Evolutionary conservation across 1,140 invertebrate genomes (phyloP), one percentile per base, ranked within the genome.

Genomic region (Chrysomallon squamiferum): DNA sequence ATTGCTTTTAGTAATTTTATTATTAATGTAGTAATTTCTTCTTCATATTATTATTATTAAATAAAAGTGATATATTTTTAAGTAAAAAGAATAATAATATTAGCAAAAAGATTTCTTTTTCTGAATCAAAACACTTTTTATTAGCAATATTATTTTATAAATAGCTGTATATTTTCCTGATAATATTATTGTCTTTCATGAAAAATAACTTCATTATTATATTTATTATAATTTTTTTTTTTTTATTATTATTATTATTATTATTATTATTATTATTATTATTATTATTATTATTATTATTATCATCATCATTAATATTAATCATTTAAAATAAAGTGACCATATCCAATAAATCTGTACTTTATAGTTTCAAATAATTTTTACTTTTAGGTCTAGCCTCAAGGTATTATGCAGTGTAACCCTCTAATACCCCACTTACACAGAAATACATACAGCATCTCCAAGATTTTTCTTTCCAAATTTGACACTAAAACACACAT

Each of bases 191-290:
- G 41, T 43, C 41, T n/a, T 13, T 11, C n/a, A 13, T 13, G n/a
- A 43, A 43, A 43, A 11, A 43, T 13, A 11, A 43, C 11, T 43
- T 43, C 41, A 43, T 43, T 43, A 0, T 43, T 43, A 43, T n/a
- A 13, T 11, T n/a, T n/a, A 43, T n/a, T n/a, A 1, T 0, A n/a
- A 1, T 11, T 11, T n/a, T 43, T 43, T 43, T 43, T 43, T 43
- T n/a, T 47, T 9, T n/a, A 1, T 43, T 1, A 1, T 43, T 43
- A 43, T 43, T 43, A 43, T 43, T 43, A n/a, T n/a, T n/a, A n/a
- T n/a, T n/a, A 43, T 43, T 43, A 43, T 43, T 43, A 43, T 43
- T 43, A 43, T 43, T 43, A 43, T 43, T 43, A 43, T 43, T 43
- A 43, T 43, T 43, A 43, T 43, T 43, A 43, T 43, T 43, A 43